Base-by-base conservation (phyloP, 2,888 invertebrate genomes). In the Apoda limacodes region DNA sequence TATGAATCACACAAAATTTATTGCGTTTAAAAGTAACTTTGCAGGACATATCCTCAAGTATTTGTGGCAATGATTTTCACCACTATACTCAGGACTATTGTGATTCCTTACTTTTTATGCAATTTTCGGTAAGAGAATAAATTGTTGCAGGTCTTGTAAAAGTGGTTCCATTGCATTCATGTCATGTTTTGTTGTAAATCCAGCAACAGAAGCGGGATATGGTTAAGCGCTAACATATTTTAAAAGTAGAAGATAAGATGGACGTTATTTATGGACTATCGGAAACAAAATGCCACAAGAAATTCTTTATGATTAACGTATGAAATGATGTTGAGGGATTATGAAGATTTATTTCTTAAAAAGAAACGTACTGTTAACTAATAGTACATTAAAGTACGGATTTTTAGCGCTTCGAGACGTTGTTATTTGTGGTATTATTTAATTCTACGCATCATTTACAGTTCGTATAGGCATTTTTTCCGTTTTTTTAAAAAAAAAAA, bases 201-300 rank as follows among this genome's bases (percentile, higher is more conserved):
- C 48, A 45, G 55, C 55, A 56, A 54, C 53, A 55, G 60, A 52
- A 49, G 48, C 47, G 46, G 56, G 58, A 48, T 53, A 42, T 35
- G 61, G 60, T 57, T 67, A 58, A 61, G 61, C 50, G 57, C 54
- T 55, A 58, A 64, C 61, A 72, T 70, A 70, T 72, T 75, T 74
- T 67, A 69, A 68, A 60, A 62, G 58, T 48, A 55, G 60, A 58
- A 17, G 7, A 17, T 67, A 62, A 48, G 55, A 69, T 60, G 52
- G 46, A 42, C 43, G 52, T 52, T 71, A 72, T 74, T 72, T 68
- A 57, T 57, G 55, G 60, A 52, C 56, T 54, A 65, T 71, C 58
- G 69, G 67, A 69, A 69, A 61, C 57, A 42, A 56, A 64, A 58
- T 55, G 69, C 66, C 67, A 66, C 55, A 56, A 56, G 56, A 56